phyloP scores from a whole-genome alignment of 2,888 invertebrate species.

The Busseola fusca region DNA sequence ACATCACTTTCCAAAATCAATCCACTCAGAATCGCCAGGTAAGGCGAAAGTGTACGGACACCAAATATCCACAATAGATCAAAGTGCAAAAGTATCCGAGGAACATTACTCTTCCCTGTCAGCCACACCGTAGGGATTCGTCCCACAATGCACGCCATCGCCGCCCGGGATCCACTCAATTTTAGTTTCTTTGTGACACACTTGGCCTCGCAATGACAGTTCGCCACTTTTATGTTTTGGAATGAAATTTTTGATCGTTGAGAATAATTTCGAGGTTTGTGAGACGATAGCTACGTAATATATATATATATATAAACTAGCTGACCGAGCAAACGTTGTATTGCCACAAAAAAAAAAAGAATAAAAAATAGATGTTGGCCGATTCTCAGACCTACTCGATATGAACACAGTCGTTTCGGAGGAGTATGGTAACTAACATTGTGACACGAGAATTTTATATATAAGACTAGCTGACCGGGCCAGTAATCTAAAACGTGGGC shows the following conservation, averaged over 20 bases:
- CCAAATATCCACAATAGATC: conserved; percentile 73
- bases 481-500: too few relatives aligned
- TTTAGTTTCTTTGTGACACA: conserved; percentile 59
- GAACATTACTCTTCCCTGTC: conserved; percentile 77
- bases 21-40: conserved; percentile 32
- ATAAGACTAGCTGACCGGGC: too few relatives aligned
- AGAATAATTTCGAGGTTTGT: background rate
- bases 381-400: too few relatives aligned
- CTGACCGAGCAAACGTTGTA: too few relatives aligned
- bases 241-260: conserved; percentile 8
- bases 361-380: too few relatives aligned
- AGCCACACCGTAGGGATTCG: conserved; percentile 67
- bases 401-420: too few relatives aligned
- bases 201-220: conserved; percentile 46
- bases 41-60: conserved; percentile 36
- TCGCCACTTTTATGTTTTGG: conserved; percentile 18
- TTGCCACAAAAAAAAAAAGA: too few relatives aligned
- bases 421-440: too few relatives aligned
- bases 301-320: too few relatives aligned
- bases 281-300: background rate
- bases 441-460: too few relatives aligned
- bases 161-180: conserved; percentile 55
- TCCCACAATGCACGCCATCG: conserved; percentile 57
- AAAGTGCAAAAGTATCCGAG: conserved; percentile 80
- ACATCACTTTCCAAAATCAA: conserved; percentile 28